A percentile compares a stretch with the other conserved stretches of the same genome.
phyloP scores from a whole-genome alignment of 2,797 vertebrate genomes.

The Falco rusticolus region DNA sequence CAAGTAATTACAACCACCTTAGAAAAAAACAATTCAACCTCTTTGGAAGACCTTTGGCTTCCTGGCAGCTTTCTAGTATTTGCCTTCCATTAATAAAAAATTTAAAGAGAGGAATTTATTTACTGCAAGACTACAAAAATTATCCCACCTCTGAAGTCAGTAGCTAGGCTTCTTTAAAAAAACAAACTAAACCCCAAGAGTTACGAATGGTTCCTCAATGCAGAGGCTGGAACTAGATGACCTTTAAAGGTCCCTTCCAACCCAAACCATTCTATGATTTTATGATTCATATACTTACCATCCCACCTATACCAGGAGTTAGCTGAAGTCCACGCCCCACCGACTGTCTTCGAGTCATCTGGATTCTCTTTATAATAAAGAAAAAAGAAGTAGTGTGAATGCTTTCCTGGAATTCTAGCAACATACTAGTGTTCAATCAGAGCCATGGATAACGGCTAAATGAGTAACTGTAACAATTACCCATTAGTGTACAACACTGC shows the following conservation, averaged over 20 bases:
- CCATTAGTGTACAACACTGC: not conserved
- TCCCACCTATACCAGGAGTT: conserved; percentile 84
- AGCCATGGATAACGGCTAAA: not conserved
- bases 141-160: not conserved
- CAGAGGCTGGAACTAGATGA: not conserved
- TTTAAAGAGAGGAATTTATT: not conserved
- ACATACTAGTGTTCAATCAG: not conserved
- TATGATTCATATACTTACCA: conserved; percentile 78
- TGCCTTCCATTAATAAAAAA: not conserved
- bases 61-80: not conserved
- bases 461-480: not conserved
- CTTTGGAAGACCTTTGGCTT: not conserved
- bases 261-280: no score
- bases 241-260: no score
- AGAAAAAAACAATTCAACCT: not conserved
- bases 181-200: not conserved
- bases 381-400: not conserved
- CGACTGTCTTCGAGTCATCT: conserved; percentile 86
- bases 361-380: conserved; percentile 75
- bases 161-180: not conserved
- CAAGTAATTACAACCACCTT: not conserved
- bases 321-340: conserved; percentile 89
- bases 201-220: not conserved
- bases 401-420: not conserved
- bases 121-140: not conserved